phyloP scores from a whole-genome alignment of 2,888 invertebrate species.

The Perizoma affinitatum region DNA sequence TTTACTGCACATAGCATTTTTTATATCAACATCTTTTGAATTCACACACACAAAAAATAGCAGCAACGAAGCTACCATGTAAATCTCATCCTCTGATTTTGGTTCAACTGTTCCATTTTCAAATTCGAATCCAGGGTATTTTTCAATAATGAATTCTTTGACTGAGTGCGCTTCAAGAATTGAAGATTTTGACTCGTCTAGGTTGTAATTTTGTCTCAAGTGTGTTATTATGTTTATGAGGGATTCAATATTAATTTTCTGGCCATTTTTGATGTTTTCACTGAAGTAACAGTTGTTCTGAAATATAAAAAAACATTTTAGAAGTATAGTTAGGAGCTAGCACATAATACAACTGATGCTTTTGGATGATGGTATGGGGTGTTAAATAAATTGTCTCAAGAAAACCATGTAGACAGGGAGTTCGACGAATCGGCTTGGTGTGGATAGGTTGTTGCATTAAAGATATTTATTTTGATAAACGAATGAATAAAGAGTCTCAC shows the following conservation, averaged over 20 bases:
- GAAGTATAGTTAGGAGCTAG: not conserved
- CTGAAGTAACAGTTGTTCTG: slow-evolving; percentile 80
- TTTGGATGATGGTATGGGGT: slow-evolving; percentile 2
- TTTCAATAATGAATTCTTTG: slow-evolving; percentile 69
- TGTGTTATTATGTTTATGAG: slow-evolving; percentile 67
- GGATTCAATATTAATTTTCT: slow-evolving; percentile 56
- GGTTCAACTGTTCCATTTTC: slow-evolving; percentile 61
- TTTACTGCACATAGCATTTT: slow-evolving; percentile 82
- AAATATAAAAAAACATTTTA: slow-evolving; percentile 10
- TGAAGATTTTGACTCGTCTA: slow-evolving; percentile 74
- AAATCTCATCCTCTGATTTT: slow-evolving; percentile 59
- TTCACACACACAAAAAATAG: slow-evolving; percentile 80
- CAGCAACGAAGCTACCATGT: slow-evolving; percentile 77
- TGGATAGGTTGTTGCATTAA: too few species aligned
- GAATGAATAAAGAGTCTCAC: slow-evolving; percentile 48
- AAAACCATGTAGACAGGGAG: too few species aligned
- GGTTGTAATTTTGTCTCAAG: slow-evolving; percentile 68
- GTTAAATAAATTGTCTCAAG: too few species aligned
- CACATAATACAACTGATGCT: not conserved
- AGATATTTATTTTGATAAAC: too few species aligned
- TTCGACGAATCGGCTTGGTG: too few species aligned
- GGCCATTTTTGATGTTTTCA: slow-evolving; percentile 50
- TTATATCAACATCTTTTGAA: slow-evolving; percentile 80
- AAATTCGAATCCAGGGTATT: slow-evolving; percentile 80
- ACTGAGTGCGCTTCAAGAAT: slow-evolving; percentile 66